phyloP scores from a whole-genome alignment of 1,140 invertebrate species.

The Varroa destructor region DNA sequence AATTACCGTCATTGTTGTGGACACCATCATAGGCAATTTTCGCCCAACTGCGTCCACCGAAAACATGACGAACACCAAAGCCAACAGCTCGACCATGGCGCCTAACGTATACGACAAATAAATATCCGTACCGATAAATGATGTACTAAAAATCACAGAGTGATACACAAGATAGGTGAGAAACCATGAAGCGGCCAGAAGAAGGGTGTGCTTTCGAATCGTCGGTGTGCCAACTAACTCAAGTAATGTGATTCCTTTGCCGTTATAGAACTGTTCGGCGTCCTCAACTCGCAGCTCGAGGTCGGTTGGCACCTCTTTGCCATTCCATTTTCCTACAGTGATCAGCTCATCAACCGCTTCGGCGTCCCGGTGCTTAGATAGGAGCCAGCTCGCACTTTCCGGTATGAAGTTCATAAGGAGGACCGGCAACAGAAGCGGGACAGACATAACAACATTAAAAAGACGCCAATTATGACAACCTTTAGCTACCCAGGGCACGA shows the following conservation, averaged over 20 bases:
- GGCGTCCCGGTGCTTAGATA: slow-evolving; percentile 23
- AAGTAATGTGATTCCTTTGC: slow-evolving; percentile 7
- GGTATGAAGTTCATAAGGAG: slow-evolving; percentile 28
- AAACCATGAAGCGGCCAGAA: slow-evolving; percentile 19
- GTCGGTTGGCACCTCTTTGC: background rate
- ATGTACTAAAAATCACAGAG: slow-evolving; percentile 25
- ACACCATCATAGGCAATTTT: slow-evolving; percentile 64
- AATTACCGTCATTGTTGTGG: slow-evolving; percentile 60
- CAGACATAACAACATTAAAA: slow-evolving; percentile 32
- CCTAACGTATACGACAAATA: slow-evolving; percentile 71
- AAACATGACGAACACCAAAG: slow-evolving; percentile 62
- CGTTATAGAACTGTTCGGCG: slow-evolving; percentile 14
- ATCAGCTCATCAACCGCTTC: slow-evolving; percentile 21
- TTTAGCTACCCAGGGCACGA: slow-evolving; percentile 34
- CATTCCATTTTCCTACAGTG: slow-evolving; percentile 17
- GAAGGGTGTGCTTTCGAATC: slow-evolving; percentile 11
- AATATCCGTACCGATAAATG: slow-evolving; percentile 43
- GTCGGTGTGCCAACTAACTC: slow-evolving; percentile 1
- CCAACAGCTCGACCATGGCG: slow-evolving; percentile 63
- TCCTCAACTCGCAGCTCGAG: slow-evolving; percentile 21
- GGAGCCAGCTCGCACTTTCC: slow-evolving; percentile 14
- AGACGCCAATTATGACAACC: slow-evolving; percentile 32
- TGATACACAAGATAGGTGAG: slow-evolving; percentile 21
- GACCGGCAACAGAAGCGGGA: slow-evolving; percentile 32
- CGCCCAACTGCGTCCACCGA: slow-evolving; percentile 66